Evolutionary conservation across 2,888 invertebrate species (phyloP).

Genomic region (Eupithecia centaureata): DNA sequence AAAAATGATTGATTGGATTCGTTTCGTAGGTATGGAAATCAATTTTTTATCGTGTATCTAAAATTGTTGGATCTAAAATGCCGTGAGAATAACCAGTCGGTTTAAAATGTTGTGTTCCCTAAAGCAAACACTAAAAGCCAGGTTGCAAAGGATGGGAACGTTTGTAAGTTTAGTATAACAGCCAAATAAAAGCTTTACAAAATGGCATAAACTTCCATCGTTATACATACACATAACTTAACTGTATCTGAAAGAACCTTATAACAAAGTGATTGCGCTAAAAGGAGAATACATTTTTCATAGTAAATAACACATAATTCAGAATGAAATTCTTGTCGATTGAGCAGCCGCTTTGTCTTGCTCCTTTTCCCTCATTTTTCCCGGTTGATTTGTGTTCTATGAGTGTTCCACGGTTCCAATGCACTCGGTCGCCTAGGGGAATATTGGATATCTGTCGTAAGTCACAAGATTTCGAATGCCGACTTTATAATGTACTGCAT

Average conservation of each 20-base stretch:
- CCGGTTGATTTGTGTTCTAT: conserved; percentile 73
- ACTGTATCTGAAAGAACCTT: background rate
- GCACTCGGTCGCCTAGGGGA: conserved; percentile 64
- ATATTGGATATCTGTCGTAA: conserved; percentile 79
- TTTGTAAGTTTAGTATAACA: no score
- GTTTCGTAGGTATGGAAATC: background rate
- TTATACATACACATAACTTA: background rate
- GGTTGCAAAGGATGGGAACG: no score
- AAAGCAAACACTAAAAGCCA: background rate
- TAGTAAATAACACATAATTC: conserved; percentile 75
- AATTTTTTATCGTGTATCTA: background rate
- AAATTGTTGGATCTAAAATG: background rate
- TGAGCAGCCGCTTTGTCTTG: conserved; percentile 71
- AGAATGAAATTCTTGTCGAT: conserved; percentile 74
- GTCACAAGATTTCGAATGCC: conserved; percentile 70
- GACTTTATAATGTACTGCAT: conserved; percentile 65
- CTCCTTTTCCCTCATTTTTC: conserved; percentile 67
- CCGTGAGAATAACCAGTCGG: background rate
- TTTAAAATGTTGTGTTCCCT: background rate
- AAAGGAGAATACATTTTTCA: conserved; percentile 69
- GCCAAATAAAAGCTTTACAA: no score
- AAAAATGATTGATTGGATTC: conserved; percentile 4
- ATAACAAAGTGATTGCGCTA: conserved; percentile 60
- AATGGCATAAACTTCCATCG: no score
- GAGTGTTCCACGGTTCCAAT: conserved; percentile 59